Base-by-base conservation (phyloP, 1,140 invertebrate species). In the Ips nitidus region DNA sequence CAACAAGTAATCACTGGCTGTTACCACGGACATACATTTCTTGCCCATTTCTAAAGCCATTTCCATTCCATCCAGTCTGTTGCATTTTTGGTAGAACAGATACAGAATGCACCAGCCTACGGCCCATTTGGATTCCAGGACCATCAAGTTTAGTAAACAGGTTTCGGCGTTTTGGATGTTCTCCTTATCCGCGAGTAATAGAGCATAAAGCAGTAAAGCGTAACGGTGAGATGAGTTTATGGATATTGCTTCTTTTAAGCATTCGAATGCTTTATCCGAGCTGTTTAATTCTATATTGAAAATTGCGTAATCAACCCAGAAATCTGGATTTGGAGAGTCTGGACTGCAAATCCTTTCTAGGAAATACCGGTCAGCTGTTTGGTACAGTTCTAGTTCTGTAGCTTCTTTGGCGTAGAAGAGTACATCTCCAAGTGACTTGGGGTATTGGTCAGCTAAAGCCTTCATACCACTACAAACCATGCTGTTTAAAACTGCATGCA, bases 281-380 rank as follows among this genome's bases (percentile, higher is more conserved):
- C 73, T 38, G 2, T 69, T 62, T 2, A 71, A 52, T 73, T 75
- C 72, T n/a, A 77, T 42, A n/a, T 75, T 61, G 57, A 69, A 79
- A 52, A 79, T 61, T 41, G 76, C 77, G 56, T 74, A 78, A 47
- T 79, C 71, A 43, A 77, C 75, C 76, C 76, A 78, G 7, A 40
- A 59, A 53, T 75, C 70, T 5, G 74, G 53, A 68, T 73, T 74
- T 22, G 22, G 22, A 22, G 22, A 22, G 70, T 67, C 2, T 22
- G 50, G 41, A 43, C 36, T 6, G 5, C 59, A 43, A 38, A 70
- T 64, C 37, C 59, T 7, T 58, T 77, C 66, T 52, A 76, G 53
- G 52, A 75, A 76, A 67, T 77, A 78, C 55, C 71, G 70, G 37
- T 77, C 71, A 1, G 77, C 74, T 37, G 71, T 7, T 8, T 58